Conservation (phyloP, 1,140 invertebrate species). For the Drosophila guanche region DNA sequence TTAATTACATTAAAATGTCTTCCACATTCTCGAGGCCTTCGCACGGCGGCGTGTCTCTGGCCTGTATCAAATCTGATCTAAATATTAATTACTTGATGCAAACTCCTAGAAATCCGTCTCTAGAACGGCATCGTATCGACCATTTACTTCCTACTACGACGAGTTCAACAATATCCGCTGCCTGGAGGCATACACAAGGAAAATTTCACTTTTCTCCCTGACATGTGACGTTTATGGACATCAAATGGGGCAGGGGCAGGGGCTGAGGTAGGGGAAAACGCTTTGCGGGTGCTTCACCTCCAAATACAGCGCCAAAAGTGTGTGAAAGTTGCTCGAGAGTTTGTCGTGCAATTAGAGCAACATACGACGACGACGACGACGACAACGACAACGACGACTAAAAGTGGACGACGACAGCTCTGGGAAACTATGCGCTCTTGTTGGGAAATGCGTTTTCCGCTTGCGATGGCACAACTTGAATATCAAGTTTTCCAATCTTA, state of each 20-base stretch:
- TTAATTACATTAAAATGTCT: constrained; percentile 71
- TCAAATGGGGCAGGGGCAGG: too few species aligned
- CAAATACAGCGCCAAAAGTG: constrained; percentile 58
- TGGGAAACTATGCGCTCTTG: constrained; percentile 45
- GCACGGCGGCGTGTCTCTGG: constrained; percentile 20
- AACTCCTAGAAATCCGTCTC: neutral
- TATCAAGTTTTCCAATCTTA: constrained; percentile 53
- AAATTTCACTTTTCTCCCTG: constrained; percentile 54
- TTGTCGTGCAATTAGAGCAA: constrained; percentile 64
- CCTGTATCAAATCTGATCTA: constrained; percentile 28
- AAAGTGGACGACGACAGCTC: constrained; percentile 40
- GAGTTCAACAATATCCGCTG: constrained; percentile 27
- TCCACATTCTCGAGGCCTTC: constrained; percentile 28
- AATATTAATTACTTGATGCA: constrained; percentile 42
- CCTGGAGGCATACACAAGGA: neutral
- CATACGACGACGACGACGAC: constrained; percentile 36
- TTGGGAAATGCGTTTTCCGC: constrained; percentile 56
- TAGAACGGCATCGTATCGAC: constrained; percentile 1
- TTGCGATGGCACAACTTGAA: constrained; percentile 39
- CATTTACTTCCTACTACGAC: too few species aligned
- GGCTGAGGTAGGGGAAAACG: constrained; percentile 21
- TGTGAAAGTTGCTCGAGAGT: constrained; percentile 56
- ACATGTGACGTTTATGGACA: constrained; percentile 53
- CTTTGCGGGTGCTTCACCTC: constrained; percentile 39
- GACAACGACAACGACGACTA: constrained; percentile 16